Percentiles rank a stretch among this genome's conserved stretches.
Evolutionary conservation across 2,888 invertebrate genomes (phyloP).

Genomic region (Leucozona laternaria): DNA sequence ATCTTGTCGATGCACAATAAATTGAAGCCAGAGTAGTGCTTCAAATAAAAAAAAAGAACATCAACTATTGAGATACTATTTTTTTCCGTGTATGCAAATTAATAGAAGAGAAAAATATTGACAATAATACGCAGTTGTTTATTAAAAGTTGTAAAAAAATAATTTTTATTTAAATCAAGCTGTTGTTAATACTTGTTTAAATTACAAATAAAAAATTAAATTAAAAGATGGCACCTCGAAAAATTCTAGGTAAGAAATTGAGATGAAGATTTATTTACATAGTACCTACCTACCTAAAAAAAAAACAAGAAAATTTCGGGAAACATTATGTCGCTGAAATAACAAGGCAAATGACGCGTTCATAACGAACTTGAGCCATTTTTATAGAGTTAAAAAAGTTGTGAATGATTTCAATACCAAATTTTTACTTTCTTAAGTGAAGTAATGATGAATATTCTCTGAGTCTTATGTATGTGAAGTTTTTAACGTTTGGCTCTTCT

Average conservation of each 20-base stretch:
- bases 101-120: conserved; percentile 22
- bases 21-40: conserved; percentile 59
- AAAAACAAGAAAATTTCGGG: too few relatives aligned
- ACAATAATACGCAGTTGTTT: conserved; percentile 42
- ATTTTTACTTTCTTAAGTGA: too few relatives aligned
- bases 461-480: too few relatives aligned
- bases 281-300: too few relatives aligned
- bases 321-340: too few relatives aligned
- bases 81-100: conserved; percentile 25
- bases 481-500: too few relatives aligned
- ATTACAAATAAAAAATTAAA: background rate
- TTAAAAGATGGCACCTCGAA: conserved; percentile 41
- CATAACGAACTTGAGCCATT: too few relatives aligned
- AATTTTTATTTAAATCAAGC: background rate
- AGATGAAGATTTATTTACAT: background rate
- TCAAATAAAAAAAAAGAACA: background rate
- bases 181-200: background rate
- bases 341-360: too few relatives aligned
- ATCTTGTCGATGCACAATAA: conserved; percentile 41
- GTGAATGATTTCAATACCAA: too few relatives aligned
- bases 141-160: conserved; percentile 10
- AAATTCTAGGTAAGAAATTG: conserved; percentile 40
- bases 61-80: background rate
- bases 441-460: too few relatives aligned
- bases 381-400: too few relatives aligned